A percentile compares a stretch with the other conserved stretches of the same genome.
Conservation (phyloP, 1,140 invertebrate genomes). For the Homarus americanus region DNA sequence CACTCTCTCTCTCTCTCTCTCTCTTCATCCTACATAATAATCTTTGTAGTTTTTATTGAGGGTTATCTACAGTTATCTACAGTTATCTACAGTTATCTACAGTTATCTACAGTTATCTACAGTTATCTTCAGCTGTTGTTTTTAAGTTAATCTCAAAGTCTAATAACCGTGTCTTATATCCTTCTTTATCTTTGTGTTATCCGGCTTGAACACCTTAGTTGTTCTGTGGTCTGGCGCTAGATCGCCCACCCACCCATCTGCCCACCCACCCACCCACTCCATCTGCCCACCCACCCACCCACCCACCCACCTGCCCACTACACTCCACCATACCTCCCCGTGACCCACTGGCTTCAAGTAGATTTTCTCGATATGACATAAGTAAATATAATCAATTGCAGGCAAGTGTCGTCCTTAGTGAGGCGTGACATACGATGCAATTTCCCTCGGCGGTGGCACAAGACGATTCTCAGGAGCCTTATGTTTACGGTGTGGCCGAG, state of each 20-base stretch:
- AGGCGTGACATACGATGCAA: not conserved
- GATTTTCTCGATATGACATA: constrained; percentile 8
- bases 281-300: not conserved
- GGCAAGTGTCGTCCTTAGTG: not conserved
- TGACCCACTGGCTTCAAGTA: not conserved
- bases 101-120: no score
- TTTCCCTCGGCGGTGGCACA: not conserved
- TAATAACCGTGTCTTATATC: no score
- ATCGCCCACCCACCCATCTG: not conserved
- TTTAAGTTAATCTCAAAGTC: no score
- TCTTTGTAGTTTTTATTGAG: not conserved
- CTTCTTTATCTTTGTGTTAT: no score
- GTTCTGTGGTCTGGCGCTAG: no score
- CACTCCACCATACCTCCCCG: not conserved
- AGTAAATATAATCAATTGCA: constrained; percentile 2
- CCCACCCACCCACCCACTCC: not conserved
- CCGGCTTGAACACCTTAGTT: no score
- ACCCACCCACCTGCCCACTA: not conserved
- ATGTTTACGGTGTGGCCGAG: not conserved
- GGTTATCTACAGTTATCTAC: no score
- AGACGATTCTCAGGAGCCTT: no score
- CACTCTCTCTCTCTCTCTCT: not conserved
- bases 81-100: no score
- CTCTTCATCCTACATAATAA: not conserved
- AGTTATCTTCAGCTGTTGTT: no score